phyloP scores from a whole-genome alignment of 2,888 invertebrate species.

The Philaethria dido region DNA sequence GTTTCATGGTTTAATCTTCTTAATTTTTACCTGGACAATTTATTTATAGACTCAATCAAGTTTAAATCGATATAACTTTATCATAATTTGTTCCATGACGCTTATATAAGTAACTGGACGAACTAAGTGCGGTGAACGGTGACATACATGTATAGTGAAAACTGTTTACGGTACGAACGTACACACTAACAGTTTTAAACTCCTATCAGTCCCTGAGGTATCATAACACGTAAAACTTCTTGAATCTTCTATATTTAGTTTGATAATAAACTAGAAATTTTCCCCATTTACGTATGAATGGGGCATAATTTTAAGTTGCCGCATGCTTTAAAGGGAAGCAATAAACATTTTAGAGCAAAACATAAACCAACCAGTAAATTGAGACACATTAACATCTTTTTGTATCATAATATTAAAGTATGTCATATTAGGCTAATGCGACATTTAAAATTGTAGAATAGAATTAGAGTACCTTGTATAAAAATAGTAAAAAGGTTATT shows the following conservation, averaged over 20 bases:
- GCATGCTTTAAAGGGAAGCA: conserved; percentile 25
- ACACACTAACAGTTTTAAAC: conserved; percentile 32
- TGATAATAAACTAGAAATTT: conserved; percentile 41
- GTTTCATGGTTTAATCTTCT: too few species aligned
- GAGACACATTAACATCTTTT: conserved; percentile 5
- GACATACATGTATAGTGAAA: not conserved
- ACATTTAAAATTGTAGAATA: not conserved
- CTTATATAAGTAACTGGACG: not conserved
- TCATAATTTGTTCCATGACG: not conserved
- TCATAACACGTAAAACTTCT: conserved; percentile 38
- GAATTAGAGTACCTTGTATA: not conserved
- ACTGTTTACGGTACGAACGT: conserved; percentile 4
- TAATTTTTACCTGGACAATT: too few species aligned
- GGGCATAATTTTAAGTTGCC: conserved; percentile 34
- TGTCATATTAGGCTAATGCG: not conserved
- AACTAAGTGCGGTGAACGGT: not conserved
- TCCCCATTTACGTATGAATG: conserved; percentile 39
- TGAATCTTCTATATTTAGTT: conserved; percentile 39
- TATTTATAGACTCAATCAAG: not conserved
- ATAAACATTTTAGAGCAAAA: conserved; percentile 19
- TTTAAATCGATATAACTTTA: too few species aligned
- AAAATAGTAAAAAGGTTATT: not conserved
- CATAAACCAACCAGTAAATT: conserved; percentile 10
- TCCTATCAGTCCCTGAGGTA: conserved; percentile 33
- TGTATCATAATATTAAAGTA: not conserved